Evolutionary conservation across 2,113 vertebrate species (phyloP).

Genomic region (Felis catus): DNA sequence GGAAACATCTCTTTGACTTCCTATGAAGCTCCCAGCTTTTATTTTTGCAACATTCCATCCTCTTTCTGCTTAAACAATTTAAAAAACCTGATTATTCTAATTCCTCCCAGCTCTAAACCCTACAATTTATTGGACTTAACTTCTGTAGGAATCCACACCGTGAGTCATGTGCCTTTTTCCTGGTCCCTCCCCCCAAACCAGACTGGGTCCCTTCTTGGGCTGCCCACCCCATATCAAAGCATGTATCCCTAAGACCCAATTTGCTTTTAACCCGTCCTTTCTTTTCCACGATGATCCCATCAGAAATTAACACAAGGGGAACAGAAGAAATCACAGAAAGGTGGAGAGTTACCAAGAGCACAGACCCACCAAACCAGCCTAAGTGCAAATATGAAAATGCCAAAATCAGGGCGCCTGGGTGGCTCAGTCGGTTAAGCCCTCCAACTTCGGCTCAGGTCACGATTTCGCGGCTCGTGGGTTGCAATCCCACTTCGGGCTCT

Average conservation of each 20-base stretch:
- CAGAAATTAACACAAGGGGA: not conserved
- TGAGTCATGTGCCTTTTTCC: rapidly evolving
- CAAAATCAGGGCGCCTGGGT: no score
- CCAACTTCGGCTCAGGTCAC: no score
- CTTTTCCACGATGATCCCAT: not conserved
- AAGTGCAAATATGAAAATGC: not conserved
- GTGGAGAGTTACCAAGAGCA: not conserved
- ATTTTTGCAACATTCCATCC: not conserved
- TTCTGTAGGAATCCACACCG: not conserved
- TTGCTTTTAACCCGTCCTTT: not conserved
- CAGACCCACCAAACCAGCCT: not conserved
- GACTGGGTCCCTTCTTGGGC: rapidly evolving
- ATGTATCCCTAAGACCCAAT: not conserved
- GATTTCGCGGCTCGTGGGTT: no score
- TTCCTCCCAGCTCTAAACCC: not conserved
- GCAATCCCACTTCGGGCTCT: no score
- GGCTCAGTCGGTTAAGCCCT: no score
- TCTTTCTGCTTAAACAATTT: not conserved
- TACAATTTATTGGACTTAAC: not conserved
- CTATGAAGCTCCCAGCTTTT: not conserved
- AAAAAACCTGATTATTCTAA: not conserved
- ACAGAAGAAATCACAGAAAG: not conserved
- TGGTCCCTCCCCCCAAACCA: rapidly evolving
- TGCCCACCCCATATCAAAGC: rapidly evolving
- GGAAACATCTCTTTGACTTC: not conserved